Percentiles rank a stretch among this genome's conserved stretches.
Conservation (phyloP, 2,113 vertebrate species). For the Pedetes capensis region DNA sequence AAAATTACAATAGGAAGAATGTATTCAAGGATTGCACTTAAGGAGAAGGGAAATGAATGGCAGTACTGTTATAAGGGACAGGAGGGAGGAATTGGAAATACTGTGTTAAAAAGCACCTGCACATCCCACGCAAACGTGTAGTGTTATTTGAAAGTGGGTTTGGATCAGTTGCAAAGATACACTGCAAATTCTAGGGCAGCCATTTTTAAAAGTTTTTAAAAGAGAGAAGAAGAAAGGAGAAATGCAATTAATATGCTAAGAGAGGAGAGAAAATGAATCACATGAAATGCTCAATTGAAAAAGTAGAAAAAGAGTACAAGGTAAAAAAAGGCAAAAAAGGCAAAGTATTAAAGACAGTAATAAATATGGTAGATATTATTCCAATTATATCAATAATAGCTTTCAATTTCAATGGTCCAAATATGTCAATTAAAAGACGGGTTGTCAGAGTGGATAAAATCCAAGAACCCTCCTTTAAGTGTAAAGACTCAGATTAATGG, state of each 20-base stretch:
- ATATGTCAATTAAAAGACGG: background rate
- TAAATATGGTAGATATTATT: too few relatives aligned
- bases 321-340: background rate
- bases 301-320: background rate
- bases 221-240: background rate
- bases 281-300: background rate
- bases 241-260: background rate
- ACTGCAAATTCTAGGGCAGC: background rate
- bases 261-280: background rate
- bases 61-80: rapidly evolving
- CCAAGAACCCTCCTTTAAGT: background rate
- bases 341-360: background rate
- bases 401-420: background rate
- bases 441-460: background rate
- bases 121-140: rapidly evolving
- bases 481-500: background rate
- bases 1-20: background rate
- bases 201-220: background rate
- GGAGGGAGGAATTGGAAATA: rapidly evolving
- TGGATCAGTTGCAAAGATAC: background rate
- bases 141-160: background rate
- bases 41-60: rapidly evolving
- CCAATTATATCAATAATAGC: background rate
- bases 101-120: rapidly evolving
- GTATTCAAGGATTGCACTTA: background rate